Conservation (phyloP, 2,797 vertebrate genomes). For the Alcedo atthis region DNA sequence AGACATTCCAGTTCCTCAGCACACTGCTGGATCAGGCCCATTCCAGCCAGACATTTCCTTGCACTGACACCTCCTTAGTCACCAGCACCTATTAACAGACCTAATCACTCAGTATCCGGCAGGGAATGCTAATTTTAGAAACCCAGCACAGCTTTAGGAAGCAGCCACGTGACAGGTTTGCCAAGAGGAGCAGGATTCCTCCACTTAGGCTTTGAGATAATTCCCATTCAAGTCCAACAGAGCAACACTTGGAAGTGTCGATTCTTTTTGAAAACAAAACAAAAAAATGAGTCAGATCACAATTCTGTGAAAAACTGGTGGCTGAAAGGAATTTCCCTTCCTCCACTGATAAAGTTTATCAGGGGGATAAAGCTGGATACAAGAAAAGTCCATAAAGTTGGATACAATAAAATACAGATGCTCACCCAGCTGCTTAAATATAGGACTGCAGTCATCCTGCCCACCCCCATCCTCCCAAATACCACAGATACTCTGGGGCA, state of each 20-base stretch:
- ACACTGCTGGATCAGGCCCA: background rate
- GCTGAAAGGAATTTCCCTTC: background rate
- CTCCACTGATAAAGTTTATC: background rate
- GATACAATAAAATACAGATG: background rate
- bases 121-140: constrained; percentile 68
- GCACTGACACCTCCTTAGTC: constrained; percentile 36
- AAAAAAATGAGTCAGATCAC: background rate
- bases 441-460: background rate
- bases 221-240: background rate
- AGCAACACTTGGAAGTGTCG: background rate
- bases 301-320: fast-evolving
- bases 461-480: background rate
- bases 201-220: background rate
- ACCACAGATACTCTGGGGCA: background rate
- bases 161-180: constrained; percentile 15
- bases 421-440: background rate
- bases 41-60: background rate
- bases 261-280: background rate
- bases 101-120: background rate
- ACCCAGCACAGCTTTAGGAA: constrained; percentile 20
- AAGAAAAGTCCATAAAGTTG: background rate
- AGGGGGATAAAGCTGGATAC: background rate
- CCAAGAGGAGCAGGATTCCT: constrained; percentile 41
- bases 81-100: constrained; percentile 25
- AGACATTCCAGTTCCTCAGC: background rate